Percentiles rank a stretch among this genome's conserved stretches.
Conservation (phyloP, 2,113 vertebrate species). For the Condylura cristata region DNA sequence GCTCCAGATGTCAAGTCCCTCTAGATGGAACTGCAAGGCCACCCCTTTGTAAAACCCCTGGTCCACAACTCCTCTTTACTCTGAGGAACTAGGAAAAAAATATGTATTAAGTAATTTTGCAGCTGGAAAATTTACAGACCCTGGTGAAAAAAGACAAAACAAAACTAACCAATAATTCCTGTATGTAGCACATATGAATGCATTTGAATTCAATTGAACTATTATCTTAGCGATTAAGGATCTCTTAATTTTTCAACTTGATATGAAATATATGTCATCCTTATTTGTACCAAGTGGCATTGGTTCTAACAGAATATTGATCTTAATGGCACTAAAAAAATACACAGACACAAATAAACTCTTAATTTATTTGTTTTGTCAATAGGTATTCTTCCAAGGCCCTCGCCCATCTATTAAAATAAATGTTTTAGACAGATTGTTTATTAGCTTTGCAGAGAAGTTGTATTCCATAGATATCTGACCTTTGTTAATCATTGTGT, state of each 20-base stretch:
- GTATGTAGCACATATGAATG: background rate
- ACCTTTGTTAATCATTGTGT: constrained; percentile 42
- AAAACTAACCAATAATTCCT: background rate
- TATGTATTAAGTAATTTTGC: background rate
- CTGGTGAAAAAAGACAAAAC: background rate
- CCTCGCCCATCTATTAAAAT: constrained; percentile 3
- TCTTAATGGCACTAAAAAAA: background rate
- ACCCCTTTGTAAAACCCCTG: background rate
- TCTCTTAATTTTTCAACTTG: background rate
- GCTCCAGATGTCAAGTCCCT: background rate
- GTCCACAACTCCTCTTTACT: background rate
- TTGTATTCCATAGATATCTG: background rate
- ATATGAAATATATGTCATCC: background rate
- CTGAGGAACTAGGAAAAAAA: background rate
- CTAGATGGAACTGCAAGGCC: background rate
- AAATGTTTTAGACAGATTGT: constrained; percentile 11
- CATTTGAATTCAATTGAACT: constrained; percentile 6
- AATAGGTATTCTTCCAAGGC: background rate
- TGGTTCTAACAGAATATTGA: background rate
- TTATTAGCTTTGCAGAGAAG: background rate
- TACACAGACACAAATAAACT: background rate
- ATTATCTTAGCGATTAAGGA: background rate
- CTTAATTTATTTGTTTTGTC: background rate
- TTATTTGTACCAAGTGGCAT: background rate
- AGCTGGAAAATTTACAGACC: background rate